Evolutionary conservation across 2,113 vertebrate genomes (phyloP).

Genomic region (Propithecus coquereli): DNA sequence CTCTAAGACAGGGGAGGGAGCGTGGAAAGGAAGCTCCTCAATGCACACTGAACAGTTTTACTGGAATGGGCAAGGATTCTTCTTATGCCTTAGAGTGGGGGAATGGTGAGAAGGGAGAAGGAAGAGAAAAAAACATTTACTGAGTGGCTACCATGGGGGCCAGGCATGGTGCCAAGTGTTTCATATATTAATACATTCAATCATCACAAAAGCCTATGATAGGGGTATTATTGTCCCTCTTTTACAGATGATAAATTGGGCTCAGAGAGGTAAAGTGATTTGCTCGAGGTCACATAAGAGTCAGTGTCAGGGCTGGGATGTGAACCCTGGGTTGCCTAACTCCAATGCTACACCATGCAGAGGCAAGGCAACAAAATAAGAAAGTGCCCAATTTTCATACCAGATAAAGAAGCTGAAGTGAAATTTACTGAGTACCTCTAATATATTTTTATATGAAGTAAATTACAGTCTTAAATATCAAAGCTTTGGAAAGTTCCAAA

Average conservation of each 20-base stretch:
- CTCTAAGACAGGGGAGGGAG: background rate
- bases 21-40: background rate
- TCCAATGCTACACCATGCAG: background rate
- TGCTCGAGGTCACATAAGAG: background rate
- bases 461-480: slow-evolving; percentile 13
- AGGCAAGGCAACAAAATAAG: slow-evolving; percentile 10
- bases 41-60: background rate
- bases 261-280: background rate
- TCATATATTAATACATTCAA: background rate
- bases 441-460: background rate
- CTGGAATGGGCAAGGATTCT: background rate
- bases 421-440: background rate
- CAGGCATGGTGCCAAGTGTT: background rate
- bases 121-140: background rate
- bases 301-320: background rate
- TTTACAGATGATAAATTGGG: background rate
- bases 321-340: background rate
- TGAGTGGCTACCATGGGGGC: background rate
- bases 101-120: background rate
- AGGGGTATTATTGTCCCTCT: background rate
- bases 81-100: background rate
- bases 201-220: background rate
- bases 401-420: background rate
- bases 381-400: background rate
- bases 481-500: slow-evolving; percentile 7